Evolutionary conservation across 2,797 vertebrate genomes (phyloP).

Genomic region (Menidia menidia): DNA sequence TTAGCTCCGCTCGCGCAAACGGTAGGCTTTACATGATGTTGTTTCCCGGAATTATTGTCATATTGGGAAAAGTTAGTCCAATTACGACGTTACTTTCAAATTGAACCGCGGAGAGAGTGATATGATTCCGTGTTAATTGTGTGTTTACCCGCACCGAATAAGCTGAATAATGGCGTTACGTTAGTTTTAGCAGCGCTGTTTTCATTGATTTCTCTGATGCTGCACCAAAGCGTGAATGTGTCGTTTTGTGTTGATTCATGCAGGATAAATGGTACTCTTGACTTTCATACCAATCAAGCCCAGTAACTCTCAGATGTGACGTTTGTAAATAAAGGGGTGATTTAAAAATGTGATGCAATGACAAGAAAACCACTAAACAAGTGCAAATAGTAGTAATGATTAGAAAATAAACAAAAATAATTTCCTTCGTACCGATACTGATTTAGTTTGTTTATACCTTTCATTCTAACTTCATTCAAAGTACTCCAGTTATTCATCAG

Average conservation of each 20-base stretch:
- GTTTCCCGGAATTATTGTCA: background rate
- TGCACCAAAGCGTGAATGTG: background rate
- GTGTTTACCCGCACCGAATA: too few relatives aligned
- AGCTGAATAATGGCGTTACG: background rate
- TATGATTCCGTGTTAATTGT: too few relatives aligned
- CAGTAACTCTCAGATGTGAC: background rate
- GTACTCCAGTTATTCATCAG: too few relatives aligned
- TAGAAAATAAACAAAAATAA: too few relatives aligned
- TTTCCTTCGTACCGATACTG: too few relatives aligned
- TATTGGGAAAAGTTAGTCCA: accelerated
- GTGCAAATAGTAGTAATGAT: too few relatives aligned
- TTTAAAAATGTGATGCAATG: background rate
- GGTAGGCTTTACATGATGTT: conserved; percentile 40
- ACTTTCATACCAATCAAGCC: too few relatives aligned
- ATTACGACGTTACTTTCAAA: background rate
- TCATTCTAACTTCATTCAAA: too few relatives aligned
- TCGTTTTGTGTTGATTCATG: too few relatives aligned
- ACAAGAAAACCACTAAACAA: too few relatives aligned
- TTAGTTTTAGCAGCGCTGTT: conserved; percentile 34
- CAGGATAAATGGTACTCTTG: background rate
- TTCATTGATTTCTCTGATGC: background rate
- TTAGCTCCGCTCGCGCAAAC: conserved; percentile 4
- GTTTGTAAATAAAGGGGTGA: background rate
- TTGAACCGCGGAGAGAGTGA: too few relatives aligned
- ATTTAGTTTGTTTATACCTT: too few relatives aligned